These are phyloP conservation scores for Myotis davidii DNA, from an alignment of 2,113 vertebrate genomes.

Conservation along the genomic window DNA sequence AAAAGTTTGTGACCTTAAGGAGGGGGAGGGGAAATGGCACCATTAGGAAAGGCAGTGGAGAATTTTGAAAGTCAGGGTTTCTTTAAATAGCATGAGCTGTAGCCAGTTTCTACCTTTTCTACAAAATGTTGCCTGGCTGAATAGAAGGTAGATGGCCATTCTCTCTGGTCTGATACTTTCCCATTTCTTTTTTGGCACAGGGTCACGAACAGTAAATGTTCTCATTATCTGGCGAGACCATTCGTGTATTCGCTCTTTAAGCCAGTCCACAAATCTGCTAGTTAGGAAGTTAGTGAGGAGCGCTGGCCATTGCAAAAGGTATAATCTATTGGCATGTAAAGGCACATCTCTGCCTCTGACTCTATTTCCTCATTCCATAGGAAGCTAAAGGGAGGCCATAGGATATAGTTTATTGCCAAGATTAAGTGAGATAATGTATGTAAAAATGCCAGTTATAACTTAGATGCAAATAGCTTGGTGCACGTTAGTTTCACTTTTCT, in stretches of 20 bases:
- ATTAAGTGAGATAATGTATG: background rate
- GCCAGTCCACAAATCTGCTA: background rate
- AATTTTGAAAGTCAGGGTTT: slow-evolving; percentile 54
- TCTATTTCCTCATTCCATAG: background rate
- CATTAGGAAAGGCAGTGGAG: background rate
- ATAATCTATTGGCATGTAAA: background rate
- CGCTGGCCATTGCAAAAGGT: background rate
- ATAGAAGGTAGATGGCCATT: background rate
- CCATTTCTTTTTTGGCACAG: background rate
- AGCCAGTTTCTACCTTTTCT: slow-evolving; percentile 42
- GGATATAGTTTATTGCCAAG: background rate
- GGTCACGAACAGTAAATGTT: background rate
- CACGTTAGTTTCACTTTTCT: background rate
- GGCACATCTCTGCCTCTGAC: background rate
- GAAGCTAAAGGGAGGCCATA: background rate
- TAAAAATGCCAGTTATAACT: background rate
- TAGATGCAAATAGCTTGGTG: background rate
- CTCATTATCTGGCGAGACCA: background rate
- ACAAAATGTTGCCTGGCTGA: background rate
- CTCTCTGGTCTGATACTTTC: background rate
- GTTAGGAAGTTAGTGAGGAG: background rate
- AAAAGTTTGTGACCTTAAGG: slow-evolving; percentile 52
- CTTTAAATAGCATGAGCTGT: slow-evolving; percentile 44
- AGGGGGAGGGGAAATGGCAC: background rate
- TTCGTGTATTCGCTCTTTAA: background rate